Conservation (phyloP, 2,888 invertebrate species). For the Branchellion lobata region DNA sequence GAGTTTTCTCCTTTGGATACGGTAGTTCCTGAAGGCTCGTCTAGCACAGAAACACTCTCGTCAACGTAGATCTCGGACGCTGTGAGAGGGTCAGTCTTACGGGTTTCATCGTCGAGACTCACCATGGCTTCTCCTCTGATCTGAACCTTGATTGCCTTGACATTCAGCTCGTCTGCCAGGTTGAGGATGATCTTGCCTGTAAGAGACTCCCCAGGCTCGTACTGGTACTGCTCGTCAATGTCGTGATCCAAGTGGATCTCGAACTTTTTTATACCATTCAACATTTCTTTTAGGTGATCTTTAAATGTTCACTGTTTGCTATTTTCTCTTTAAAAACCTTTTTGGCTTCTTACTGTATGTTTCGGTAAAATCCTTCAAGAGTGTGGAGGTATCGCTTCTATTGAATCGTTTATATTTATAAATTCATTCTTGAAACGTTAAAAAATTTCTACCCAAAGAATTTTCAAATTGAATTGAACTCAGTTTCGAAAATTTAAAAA, state of each 20-base stretch:
- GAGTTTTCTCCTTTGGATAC: conserved; percentile 56
- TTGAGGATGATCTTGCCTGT: conserved; percentile 54
- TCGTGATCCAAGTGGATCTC: conserved; percentile 60
- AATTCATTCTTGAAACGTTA: not conserved
- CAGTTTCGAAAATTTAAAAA: not conserved
- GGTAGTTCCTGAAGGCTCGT: conserved; percentile 43
- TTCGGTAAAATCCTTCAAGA: no score
- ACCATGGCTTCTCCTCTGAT: conserved; percentile 55
- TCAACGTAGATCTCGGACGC: conserved; percentile 60
- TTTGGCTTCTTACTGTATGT: no score
- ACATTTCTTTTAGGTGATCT: conserved; percentile 26
- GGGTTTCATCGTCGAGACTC: conserved; percentile 57
- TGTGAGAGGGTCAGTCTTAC: conserved; percentile 46
- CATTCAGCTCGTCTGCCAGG: conserved; percentile 47
- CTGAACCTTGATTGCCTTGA: conserved; percentile 52
- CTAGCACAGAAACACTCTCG: conserved; percentile 53
- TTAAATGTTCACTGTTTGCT: no score
- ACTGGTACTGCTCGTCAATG: conserved; percentile 62
- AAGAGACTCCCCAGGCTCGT: conserved; percentile 60
- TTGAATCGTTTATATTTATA: no score
- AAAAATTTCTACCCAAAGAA: not conserved
- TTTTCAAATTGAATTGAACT: not conserved
- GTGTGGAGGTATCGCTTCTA: no score
- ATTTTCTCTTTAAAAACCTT: no score
- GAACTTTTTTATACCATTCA: conserved; percentile 51